Evolutionary conservation across 1,140 invertebrate genomes (phyloP), one percentile per base, ranked within the genome.

Genomic region (Battus philenor): DNA sequence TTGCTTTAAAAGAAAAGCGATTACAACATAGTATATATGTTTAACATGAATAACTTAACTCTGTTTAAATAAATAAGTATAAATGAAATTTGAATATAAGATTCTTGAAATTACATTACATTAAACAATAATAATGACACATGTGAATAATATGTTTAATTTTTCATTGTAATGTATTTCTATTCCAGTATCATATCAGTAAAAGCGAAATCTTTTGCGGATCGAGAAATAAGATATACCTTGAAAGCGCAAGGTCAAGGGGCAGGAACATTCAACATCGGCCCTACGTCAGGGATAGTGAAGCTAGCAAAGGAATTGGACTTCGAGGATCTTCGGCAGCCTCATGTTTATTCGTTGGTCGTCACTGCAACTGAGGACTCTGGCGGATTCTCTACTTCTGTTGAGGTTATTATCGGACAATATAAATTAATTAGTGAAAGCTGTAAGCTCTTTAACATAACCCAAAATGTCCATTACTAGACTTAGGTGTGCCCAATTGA

Each of bases 361-460:
- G 95, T 98, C 9, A 97, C 95, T 1, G 96, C 96, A 7, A 97
- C 96, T 2, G 96, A 98, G 84, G 96, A 98, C 82, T 97, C 95
- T 0, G 96, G 96, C 27, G 96, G 96, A 44, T 97, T 98, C 80
- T 97, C 95, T 7, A 98, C 96, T 11, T 95, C 94, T 9, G 96
- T 98, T 50, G 96, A 97, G 90, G 95, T 97, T n/a, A n/a, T n/a
- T n/a, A n/a, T n/a, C n/a, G n/a, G n/a, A n/a, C n/a, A 87, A 78
- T n/a, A 68, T 77, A 39, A 8, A 26, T n/a, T 30, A 33, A 31
- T 10, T 8, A 44, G 18, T 29, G 7, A 10, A 31, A n/a, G 20
- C 9, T 15, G 1, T 16, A 26, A 15, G n/a, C n/a, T n/a, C n/a
- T n/a, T n/a, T n/a, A n/a, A n/a, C n/a, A n/a, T n/a, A n/a, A n/a